Base-by-base conservation (phyloP, 2,888 invertebrate genomes). In the Drosophila acutilabella region DNA sequence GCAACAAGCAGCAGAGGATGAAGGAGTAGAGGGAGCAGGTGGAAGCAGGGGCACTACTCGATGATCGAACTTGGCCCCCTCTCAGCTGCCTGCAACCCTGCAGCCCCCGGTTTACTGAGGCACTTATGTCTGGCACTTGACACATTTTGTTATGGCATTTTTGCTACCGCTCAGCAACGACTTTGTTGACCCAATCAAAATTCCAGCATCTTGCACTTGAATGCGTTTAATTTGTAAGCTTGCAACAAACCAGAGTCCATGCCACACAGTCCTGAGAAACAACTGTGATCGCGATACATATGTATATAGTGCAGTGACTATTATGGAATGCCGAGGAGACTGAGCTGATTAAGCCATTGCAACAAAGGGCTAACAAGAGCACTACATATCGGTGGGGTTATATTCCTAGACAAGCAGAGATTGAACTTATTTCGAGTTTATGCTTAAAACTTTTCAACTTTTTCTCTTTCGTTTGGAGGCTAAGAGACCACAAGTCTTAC, bases 91-190 rank as follows among this genome's bases (percentile, higher is more conserved):
- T 42, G 57, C 42, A 11, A 52, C 38, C 1, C n/a, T n/a, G 20
- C 3, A 68, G 70, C 52, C 57, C 74, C 78, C n/a, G n/a, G n/a
- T 72, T 87, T 87, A 78, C 84, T 87, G 83, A 80, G 83, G 85
- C 89, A 85, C 89, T 85, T 87, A 85, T 85, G 85, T 89, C 85
- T 86, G 85, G 85, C 88, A 86, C 89, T 89, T 86, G 89, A 88
- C 85, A 86, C 89, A 89, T 89, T 89, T 86, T 88, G 89, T 88
- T 80, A 83, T 88, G 88, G 85, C 89, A 86, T 86, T 88, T 74
- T 79, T 74, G 85, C 89, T 86, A 81, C 85, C 73, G 84, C 75
- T 40, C 57, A 47, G 57, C 57, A 57, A 38, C 57, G 57, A 57
- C 57, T 86, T 88, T 79, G 68, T 84, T 84, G 89, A 86, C 82